phyloP scores from a whole-genome alignment of 2,113 vertebrate species.

The Connochaetes taurinus region DNA sequence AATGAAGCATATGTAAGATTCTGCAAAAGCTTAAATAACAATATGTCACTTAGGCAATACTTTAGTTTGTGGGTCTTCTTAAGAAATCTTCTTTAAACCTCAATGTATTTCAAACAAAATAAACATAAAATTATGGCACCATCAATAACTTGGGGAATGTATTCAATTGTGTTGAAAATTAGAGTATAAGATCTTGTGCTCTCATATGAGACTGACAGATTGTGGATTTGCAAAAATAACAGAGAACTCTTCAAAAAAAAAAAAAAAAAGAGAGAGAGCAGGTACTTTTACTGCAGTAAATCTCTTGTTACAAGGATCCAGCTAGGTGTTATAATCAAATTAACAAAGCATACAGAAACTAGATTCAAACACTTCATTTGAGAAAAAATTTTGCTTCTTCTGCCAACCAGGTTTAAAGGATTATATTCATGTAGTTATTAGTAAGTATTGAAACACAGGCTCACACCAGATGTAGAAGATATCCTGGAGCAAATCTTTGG shows the following conservation, averaged over 20 bases:
- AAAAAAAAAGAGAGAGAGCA: conserved; percentile 25
- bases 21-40: conserved; percentile 77
- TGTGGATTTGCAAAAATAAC: conserved; percentile 83
- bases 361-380: conserved; percentile 74
- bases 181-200: conserved; percentile 76
- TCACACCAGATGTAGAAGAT: conserved; percentile 55
- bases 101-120: conserved; percentile 69
- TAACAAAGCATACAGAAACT: conserved; percentile 78
- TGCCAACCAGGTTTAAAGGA: conserved; percentile 77
- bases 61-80: conserved; percentile 73
- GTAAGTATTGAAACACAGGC: conserved; percentile 72
- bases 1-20: conserved; percentile 83
- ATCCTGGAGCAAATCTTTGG: conserved; percentile 70
- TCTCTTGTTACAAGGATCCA: conserved; percentile 75
- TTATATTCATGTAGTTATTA: conserved; percentile 78
- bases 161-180: conserved; percentile 80
- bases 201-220: conserved; percentile 79
- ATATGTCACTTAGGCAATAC: conserved; percentile 81
- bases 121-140: conserved; percentile 79
- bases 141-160: conserved; percentile 78
- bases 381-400: conserved; percentile 73
- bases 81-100: conserved; percentile 41
- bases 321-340: conserved; percentile 77
- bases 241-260: conserved; percentile 72
- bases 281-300: conserved; percentile 70